A percentile compares a stretch with the other conserved stretches of the same genome.
These are phyloP conservation scores for Myanophis thanlyinensis DNA, from an alignment of 2,113 vertebrate species.

Conservation along the genomic window DNA sequence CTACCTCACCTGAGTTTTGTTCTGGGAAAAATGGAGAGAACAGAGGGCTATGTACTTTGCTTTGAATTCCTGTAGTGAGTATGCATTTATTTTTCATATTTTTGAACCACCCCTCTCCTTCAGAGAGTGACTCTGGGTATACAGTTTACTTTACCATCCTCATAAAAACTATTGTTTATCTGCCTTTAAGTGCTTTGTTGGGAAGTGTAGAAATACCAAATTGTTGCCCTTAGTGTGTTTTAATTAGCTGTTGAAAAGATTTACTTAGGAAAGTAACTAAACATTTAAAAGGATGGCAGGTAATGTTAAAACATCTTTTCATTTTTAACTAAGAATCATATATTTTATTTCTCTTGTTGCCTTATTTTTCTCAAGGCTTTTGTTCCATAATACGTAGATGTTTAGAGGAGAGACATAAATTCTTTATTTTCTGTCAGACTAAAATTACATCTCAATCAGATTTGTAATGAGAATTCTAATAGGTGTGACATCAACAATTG, in stretches of 20 bases:
- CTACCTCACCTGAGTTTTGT: not conserved
- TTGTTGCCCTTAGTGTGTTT: not conserved
- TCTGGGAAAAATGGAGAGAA: not conserved
- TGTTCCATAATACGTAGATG: not conserved
- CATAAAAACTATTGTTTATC: not conserved
- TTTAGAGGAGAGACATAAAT: not conserved
- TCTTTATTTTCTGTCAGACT: not conserved
- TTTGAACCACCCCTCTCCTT: not conserved
- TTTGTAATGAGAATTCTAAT: conserved; percentile 52
- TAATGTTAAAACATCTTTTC: not conserved
- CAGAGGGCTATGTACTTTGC: not conserved
- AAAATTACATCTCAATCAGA: not conserved
- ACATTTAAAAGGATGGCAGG: not conserved
- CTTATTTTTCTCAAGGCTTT: not conserved
- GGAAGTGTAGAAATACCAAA: not conserved
- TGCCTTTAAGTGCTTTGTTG: not conserved
- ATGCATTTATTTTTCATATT: not conserved
- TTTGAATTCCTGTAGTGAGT: not conserved
- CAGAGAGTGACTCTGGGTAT: not conserved
- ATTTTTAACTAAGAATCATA: not conserved
- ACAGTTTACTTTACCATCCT: not conserved
- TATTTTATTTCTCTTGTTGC: not conserved
- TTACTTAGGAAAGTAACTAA: not conserved
- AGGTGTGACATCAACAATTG: conserved; percentile 66
- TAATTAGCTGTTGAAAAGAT: not conserved